A percentile compares a stretch with the other conserved stretches of the same genome.
phyloP scores from a whole-genome alignment of 2,797 vertebrate species.

The Microcaecilia unicolor region DNA sequence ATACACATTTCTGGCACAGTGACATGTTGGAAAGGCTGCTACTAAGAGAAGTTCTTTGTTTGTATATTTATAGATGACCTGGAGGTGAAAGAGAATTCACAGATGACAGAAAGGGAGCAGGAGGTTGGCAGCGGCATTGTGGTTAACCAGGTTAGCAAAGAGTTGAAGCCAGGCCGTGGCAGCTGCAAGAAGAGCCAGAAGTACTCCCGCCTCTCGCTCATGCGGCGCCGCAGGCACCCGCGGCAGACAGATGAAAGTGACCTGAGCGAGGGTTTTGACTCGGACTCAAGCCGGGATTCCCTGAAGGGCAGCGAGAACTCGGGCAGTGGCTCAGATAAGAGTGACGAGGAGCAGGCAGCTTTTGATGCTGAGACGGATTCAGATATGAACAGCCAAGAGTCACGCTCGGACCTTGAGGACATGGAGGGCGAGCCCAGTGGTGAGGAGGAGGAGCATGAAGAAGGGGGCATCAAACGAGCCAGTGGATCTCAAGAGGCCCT shows the following conservation, averaged over 20 bases:
- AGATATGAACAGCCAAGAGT: constrained; percentile 97
- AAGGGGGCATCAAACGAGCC: neutral
- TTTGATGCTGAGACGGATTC: constrained; percentile 93
- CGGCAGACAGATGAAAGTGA: constrained; percentile 84
- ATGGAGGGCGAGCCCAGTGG: constrained; percentile 75
- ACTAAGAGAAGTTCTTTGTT: too few relatives aligned
- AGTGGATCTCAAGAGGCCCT: constrained; percentile 7
- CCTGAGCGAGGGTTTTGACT: constrained; percentile 91
- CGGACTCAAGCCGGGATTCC: constrained; percentile 55
- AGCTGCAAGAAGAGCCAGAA: constrained; percentile 77
- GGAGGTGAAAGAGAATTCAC: constrained; percentile 53
- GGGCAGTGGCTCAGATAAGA: constrained; percentile 77
- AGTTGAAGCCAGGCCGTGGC: constrained; percentile 17
- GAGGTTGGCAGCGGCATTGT: constrained; percentile 19
- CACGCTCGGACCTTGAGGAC: constrained; percentile 90
- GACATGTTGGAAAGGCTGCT: too few relatives aligned
- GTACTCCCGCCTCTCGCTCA: constrained; percentile 77
- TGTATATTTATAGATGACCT: constrained; percentile 57
- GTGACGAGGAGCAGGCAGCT: constrained; percentile 76
- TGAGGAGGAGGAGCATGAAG: constrained; percentile 22
- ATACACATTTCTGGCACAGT: too few relatives aligned
- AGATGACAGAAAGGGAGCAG: constrained; percentile 54
- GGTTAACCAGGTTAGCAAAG: constrained; percentile 27
- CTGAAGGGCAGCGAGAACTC: constrained; percentile 58
- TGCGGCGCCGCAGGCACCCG: constrained; percentile 77